phyloP scores from a whole-genome alignment of 2,113 vertebrate species.

The Notarius lentiginosus region DNA sequence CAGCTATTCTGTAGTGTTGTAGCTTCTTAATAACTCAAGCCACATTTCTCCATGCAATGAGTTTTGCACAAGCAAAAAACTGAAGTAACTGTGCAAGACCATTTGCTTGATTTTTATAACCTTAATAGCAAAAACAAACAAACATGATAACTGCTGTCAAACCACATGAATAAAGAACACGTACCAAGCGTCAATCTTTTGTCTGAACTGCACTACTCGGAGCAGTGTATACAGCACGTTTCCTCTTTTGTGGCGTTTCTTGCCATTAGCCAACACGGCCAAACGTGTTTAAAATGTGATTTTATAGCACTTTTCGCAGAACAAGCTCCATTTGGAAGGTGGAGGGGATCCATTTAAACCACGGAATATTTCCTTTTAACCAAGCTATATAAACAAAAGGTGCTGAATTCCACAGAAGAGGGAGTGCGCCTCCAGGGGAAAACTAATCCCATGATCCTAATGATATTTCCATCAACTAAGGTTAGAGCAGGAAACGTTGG shows the following conservation, averaged over 20 bases:
- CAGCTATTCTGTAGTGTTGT: not conserved
- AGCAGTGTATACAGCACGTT: not conserved
- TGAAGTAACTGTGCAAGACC: not conserved
- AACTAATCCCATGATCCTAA: not conserved
- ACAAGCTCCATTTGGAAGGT: not conserved
- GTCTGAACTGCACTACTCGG: not conserved
- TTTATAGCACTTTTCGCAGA: not conserved
- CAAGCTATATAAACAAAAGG: not conserved
- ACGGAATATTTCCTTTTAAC: not conserved
- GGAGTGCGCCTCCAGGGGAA: not conserved
- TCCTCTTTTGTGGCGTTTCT: slow-evolving; percentile 2
- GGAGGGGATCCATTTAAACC: not conserved
- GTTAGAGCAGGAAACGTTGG: not conserved
- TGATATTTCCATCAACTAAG: not conserved
- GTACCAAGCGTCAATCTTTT: not conserved
- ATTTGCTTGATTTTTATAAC: not conserved
- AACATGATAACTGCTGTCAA: not conserved
- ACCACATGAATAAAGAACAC: not conserved
- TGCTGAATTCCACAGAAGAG: not conserved
- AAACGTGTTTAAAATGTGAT: not conserved
- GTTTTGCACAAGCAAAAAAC: not conserved
- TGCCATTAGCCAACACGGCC: not conserved
- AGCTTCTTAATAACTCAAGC: not conserved
- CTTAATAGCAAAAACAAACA: not conserved
- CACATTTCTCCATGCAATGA: not conserved